Evolutionary conservation across 2,113 vertebrate species (phyloP), one percentile per base, ranked within the genome.

Genomic region (Cebus imitator): DNA sequence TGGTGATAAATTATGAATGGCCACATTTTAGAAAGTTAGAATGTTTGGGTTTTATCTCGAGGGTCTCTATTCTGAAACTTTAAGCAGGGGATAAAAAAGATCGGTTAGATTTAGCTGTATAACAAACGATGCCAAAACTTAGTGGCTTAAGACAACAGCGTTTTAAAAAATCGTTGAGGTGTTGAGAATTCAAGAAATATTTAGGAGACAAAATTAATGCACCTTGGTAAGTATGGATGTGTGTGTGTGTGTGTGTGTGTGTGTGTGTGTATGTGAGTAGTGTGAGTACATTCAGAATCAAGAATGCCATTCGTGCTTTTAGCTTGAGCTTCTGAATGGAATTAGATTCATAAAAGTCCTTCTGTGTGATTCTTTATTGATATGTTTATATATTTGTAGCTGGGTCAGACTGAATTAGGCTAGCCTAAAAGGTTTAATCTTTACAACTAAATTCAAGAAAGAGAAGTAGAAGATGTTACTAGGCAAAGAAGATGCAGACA

Each of bases 301-400:
- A 81, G 76, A 43, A 78, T 96, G 75, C 21, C 81, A 55, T 96
- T 96, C 50, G 66, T 92, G 35, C 48, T 92, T 97, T 89, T 18
- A 45, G 27, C 43, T 90, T 93, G 43, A 88, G 48, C 18, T 94
- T 97, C 40, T 91, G 52, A 52, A 70, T 97, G 57, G 85, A 93
- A 73, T 96, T 89, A 61, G 50, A 94, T 84, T 92, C 66, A 30
- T 95, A 75, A 50, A 75, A 76, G 76, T 92, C 18, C 16, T 93
- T 86, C 93, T 92, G 80, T 91, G 27, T 45, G 40, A 83, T 94
- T 95, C 13, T 93, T 95, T 81, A 91, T 79, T 91, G 92, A 90
- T 93, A 52, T 11, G 68, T 83, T 86, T 87, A 70, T 90, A 30
- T 87, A 78, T 86, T 92, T 87, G 58, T 75, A 88, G 81, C 50